Evolutionary conservation across 2,797 vertebrate genomes (phyloP), one percentile per base, ranked within the genome.

Genomic region (Anas georgica): DNA sequence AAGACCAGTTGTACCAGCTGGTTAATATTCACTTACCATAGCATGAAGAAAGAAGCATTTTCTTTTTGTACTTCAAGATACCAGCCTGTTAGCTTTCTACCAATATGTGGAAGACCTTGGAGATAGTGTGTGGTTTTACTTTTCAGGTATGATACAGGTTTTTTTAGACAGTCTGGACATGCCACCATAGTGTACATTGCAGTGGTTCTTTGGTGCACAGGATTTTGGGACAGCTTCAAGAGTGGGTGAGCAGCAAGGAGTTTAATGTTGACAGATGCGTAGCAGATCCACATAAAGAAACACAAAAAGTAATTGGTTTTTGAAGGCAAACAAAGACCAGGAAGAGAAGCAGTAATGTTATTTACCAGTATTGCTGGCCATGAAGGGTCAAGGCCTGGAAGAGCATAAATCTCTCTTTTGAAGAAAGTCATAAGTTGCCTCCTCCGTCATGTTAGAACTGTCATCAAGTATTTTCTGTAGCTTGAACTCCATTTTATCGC

Each of bases 1-100:
- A 62, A 59, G 39, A 39, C 17, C 0, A 0, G 45, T 77, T 45
- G 35, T 50, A 39, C 16, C 67, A 29, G 68, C 29, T 45, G 20
- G 14, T 17, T 46, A 50, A 28, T 33, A 6, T 55, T 83, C 68
- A 31, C 10, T 79, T 83, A 46, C 39, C 25, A 55, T 17, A 39
- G 17, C 33, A 45, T 17, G 33, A 60, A 46, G 31, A 31, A 63
- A 87, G 55, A 74, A 68, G 26, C 2, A 6, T 69, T 77, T 82
- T 64, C 13, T 2, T 75, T 60, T 41, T 70, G 28, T 12, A 8
- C 35, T 81, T 63, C 18, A 26, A 41, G 37, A 59, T 21, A n/a
- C 7, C 12, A 29, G 13, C 26, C 13, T 76, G 28, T 86, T 45
- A 50, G 17, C 4, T 13, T 48, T 41, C 50, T 86, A 43, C 43